Evolutionary conservation across 2,888 invertebrate species (phyloP).

Genomic region (Oscheius onirici): DNA sequence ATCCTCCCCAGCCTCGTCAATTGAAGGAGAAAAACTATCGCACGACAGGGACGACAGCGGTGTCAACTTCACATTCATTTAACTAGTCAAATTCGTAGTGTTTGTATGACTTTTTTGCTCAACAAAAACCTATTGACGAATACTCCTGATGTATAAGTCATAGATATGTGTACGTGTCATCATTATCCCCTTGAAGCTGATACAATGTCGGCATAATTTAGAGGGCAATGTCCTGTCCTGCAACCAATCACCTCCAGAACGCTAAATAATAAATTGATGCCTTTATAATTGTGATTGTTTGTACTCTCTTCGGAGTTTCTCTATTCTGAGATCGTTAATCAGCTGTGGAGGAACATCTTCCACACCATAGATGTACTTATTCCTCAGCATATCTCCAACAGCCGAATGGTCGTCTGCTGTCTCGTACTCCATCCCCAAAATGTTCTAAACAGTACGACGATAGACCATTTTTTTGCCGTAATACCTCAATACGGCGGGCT

Average conservation of each 20-base stretch:
- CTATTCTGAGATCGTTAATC: slow-evolving; percentile 51
- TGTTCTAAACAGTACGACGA: no score
- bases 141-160: slow-evolving; percentile 2
- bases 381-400: slow-evolving; percentile 55
- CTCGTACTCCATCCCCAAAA: slow-evolving; percentile 39
- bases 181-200: neutral
- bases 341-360: slow-evolving; percentile 53
- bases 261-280: slow-evolving; percentile 5
- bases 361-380: slow-evolving; percentile 54
- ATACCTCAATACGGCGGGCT: slow-evolving; percentile 38
- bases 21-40: slow-evolving; percentile 20
- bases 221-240: slow-evolving; percentile 1
- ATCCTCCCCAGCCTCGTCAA: slow-evolving; percentile 9
- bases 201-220: slow-evolving; percentile 21
- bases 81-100: neutral
- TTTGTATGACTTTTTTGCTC: slow-evolving; percentile 7
- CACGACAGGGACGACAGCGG: slow-evolving; percentile 26
- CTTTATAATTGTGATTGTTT: slow-evolving; percentile 49
- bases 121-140: slow-evolving; percentile 15
- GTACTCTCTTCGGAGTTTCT: slow-evolving; percentile 51
- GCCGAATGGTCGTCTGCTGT: slow-evolving; percentile 44
- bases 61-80: slow-evolving; percentile 20
- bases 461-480: neutral
- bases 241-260: slow-evolving; percentile 12
- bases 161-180: slow-evolving; percentile 20